phyloP scores from a whole-genome alignment of 2,113 vertebrate species.

The Gasterosteus nipponicus region DNA sequence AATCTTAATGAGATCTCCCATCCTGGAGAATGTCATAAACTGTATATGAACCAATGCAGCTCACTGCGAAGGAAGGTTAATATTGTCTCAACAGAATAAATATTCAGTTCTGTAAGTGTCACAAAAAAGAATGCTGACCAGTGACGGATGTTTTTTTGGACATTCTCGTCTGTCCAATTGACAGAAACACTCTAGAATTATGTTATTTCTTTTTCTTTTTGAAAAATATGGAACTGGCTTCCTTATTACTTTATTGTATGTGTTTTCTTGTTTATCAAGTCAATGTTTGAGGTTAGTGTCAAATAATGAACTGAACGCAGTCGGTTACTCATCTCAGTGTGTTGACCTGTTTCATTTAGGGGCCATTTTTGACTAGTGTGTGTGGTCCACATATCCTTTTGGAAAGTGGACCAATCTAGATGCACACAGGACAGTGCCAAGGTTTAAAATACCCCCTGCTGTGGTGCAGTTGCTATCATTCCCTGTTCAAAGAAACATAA shows the following conservation, averaged over 20 bases:
- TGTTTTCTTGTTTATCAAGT: neutral
- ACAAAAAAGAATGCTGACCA: neutral
- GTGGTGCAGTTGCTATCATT: conserved; percentile 6
- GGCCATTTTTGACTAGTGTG: conserved; percentile 36
- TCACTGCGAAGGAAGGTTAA: conserved; percentile 32
- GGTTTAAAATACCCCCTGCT: conserved; percentile 16
- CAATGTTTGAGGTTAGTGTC: conserved; percentile 12
- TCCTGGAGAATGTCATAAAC: conserved; percentile 34
- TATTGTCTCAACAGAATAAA: conserved; percentile 48
- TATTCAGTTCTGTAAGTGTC: conserved; percentile 28
- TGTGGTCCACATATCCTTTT: conserved; percentile 19
- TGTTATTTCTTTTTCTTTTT: neutral
- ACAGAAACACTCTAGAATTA: neutral
- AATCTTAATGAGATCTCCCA: conserved; percentile 63
- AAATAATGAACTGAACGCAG: conserved; percentile 16
- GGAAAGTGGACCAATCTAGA: conserved; percentile 23
- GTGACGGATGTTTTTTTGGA: neutral
- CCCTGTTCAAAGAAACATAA: conserved; percentile 11
- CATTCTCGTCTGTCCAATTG: neutral
- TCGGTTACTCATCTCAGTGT: conserved; percentile 20
- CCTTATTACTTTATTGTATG: neutral
- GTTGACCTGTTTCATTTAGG: conserved; percentile 52
- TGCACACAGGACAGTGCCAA: conserved; percentile 2
- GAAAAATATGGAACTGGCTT: neutral
- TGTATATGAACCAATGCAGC: conserved; percentile 38